Percentiles rank a stretch among this genome's conserved stretches.
Conservation (phyloP, 2,888 invertebrate species). For the Polydrusus pterygomalis region DNA sequence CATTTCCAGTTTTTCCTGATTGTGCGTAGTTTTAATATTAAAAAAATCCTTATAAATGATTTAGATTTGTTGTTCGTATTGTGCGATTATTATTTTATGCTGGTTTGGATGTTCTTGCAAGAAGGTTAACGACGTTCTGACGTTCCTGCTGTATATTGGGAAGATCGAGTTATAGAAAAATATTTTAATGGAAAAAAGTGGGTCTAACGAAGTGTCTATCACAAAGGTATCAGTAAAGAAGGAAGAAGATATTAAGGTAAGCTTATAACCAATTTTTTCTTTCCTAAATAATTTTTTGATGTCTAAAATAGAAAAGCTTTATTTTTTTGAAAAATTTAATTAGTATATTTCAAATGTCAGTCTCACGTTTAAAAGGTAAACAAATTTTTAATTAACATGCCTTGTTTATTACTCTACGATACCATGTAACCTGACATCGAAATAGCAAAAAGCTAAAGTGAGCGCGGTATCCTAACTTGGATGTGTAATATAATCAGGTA, state of each 20-base stretch:
- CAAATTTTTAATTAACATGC: constrained; percentile 36
- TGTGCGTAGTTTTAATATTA: constrained; percentile 56
- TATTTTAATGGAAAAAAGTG: constrained; percentile 65
- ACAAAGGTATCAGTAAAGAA: constrained; percentile 75
- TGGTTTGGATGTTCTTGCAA: neutral
- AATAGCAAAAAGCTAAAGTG: constrained; percentile 60
- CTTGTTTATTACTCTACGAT: constrained; percentile 42
- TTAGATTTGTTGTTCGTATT: neutral
- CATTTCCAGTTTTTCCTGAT: constrained; percentile 37
- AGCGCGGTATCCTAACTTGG: constrained; percentile 63
- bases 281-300: neutral
- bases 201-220: constrained; percentile 57
- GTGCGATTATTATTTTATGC: too few species aligned
- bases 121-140: neutral
- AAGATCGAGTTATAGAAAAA: neutral
- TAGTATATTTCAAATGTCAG: neutral
- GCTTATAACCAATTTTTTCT: constrained; percentile 46
- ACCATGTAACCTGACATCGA: constrained; percentile 47
- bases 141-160: neutral
- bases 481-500: constrained; percentile 65
- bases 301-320: neutral
- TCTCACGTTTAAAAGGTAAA: constrained; percentile 10
- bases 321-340: neutral
- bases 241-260: constrained; percentile 87
- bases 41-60: constrained; percentile 4